phyloP scores from a whole-genome alignment of 2,797 vertebrate species.

The Poeciliopsis turneri region DNA sequence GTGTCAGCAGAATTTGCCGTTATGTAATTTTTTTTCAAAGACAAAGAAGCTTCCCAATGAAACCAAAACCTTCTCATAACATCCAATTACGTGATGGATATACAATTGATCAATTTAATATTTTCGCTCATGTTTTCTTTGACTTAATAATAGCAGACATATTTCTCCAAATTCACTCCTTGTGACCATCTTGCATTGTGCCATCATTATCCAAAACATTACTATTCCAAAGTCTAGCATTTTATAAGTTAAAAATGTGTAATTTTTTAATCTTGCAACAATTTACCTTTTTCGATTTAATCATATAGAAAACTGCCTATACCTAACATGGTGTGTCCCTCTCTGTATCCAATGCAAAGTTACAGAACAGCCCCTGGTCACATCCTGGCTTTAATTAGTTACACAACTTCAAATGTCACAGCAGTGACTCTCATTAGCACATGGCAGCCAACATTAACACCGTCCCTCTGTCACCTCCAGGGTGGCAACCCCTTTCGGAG shows the following conservation, averaged over 20 bases:
- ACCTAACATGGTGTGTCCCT: slow-evolving; percentile 14
- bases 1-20: not conserved
- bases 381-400: slow-evolving; percentile 48
- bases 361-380: slow-evolving; percentile 27
- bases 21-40: not conserved
- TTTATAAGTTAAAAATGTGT: not conserved
- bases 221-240: not conserved
- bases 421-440: slow-evolving; percentile 37
- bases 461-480: slow-evolving; percentile 75
- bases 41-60: not conserved
- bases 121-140: not conserved
- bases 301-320: slow-evolving; percentile 4
- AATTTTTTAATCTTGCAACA: not conserved
- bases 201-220: not conserved
- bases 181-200: not conserved
- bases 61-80: not conserved
- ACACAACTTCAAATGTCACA: slow-evolving; percentile 54
- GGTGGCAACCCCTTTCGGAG: slow-evolving; percentile 94
- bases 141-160: not conserved
- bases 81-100: not conserved
- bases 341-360: slow-evolving; percentile 9
- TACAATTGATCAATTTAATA: not conserved
- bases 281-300: not conserved
- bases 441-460: slow-evolving; percentile 37
- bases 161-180: not conserved